Conservation (phyloP, 2,797 vertebrate genomes). For the Pangasius larnaudii region DNA sequence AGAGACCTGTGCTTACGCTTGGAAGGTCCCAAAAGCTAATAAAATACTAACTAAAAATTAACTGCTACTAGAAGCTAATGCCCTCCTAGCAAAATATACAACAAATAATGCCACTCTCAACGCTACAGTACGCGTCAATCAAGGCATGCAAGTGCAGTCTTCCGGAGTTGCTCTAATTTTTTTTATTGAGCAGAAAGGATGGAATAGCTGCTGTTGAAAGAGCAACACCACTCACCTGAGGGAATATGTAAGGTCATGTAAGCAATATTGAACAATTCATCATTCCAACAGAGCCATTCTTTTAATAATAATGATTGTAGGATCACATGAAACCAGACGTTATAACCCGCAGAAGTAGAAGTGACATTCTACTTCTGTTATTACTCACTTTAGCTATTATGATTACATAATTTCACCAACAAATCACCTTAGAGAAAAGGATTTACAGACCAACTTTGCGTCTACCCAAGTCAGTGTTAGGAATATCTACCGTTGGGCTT, state of each 20-base stretch:
- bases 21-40: not conserved
- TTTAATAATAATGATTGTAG: constrained; percentile 1
- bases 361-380: not conserved
- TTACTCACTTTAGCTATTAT: not conserved
- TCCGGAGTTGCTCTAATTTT: not conserved
- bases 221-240: not conserved
- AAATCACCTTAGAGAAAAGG: not conserved
- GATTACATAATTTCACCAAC: not conserved
- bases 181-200: constrained; percentile 14
- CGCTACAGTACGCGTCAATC: not conserved
- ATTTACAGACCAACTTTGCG: not conserved
- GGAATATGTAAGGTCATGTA: constrained; percentile 25
- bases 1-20: not conserved
- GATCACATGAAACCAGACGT: not conserved
- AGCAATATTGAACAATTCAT: constrained; percentile 22
- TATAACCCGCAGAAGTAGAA: not conserved
- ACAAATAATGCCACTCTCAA: not conserved
- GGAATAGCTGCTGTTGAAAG: not conserved
- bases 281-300: constrained; percentile 1
- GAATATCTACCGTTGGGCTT: not conserved
- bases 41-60: not conserved
- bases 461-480: not conserved
- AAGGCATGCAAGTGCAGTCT: not conserved
- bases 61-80: not conserved
- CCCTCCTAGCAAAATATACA: not conserved